Conservation (phyloP, 2,113 vertebrate genomes). For the Grallaria varia region DNA sequence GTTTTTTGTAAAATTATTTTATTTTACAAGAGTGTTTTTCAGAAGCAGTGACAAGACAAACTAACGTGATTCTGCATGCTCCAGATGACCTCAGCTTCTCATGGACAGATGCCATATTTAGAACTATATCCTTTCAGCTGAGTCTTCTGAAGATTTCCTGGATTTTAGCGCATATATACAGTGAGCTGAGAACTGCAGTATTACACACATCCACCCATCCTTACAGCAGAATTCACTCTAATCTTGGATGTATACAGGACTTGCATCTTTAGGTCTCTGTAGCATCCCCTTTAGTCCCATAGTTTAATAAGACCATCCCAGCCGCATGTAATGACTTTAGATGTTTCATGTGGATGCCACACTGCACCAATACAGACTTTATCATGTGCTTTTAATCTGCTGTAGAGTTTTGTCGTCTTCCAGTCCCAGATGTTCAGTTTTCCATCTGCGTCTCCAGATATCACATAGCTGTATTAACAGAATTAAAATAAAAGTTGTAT, state of each 20-base stretch:
- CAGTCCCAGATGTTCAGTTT: conserved; percentile 99
- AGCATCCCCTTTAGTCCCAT: conserved; percentile 82
- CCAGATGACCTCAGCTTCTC: background rate
- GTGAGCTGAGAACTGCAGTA: background rate
- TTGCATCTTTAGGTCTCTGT: background rate
- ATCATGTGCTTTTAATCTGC: conserved; percentile 95
- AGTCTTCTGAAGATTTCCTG: background rate
- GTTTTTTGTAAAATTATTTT: conserved; percentile 3
- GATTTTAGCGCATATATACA: background rate
- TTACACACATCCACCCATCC: background rate
- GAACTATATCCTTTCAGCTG: background rate
- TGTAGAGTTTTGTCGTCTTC: conserved; percentile 99
- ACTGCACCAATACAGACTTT: conserved; percentile 97
- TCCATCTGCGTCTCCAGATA: conserved; percentile 98
- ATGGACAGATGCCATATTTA: background rate
- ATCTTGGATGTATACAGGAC: background rate
- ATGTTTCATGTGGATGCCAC: conserved; percentile 98
- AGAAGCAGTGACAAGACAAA: background rate
- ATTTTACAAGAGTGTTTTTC: conserved; percentile 34
- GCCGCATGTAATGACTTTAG: conserved; percentile 96
- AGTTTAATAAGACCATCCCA: conserved; percentile 98
- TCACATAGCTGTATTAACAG: conserved; percentile 85
- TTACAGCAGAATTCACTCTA: background rate
- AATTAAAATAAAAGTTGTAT: background rate
- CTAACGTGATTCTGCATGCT: conserved; percentile 11